Conservation (phyloP, 2,113 vertebrate genomes). For the Psephotus haematonotus region DNA sequence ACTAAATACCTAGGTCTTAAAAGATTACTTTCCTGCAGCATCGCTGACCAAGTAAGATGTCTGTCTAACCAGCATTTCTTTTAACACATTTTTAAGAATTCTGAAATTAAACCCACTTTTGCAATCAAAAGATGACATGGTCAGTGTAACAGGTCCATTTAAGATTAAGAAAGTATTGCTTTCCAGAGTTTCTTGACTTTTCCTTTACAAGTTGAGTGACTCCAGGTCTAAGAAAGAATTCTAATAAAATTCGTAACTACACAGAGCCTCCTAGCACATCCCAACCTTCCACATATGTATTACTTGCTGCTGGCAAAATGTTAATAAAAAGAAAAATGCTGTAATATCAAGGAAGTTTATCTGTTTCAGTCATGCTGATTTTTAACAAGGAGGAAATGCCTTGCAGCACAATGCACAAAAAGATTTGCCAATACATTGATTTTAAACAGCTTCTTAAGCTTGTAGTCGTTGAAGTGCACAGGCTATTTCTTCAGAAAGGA, state of each 20-base stretch:
- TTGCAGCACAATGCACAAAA: slow-evolving; percentile 9
- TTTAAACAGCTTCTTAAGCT: slow-evolving; percentile 6
- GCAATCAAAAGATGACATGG: slow-evolving; percentile 9
- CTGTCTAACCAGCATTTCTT: background rate
- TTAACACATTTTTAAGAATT: background rate
- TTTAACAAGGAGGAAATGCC: slow-evolving; percentile 26
- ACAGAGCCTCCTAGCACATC: slow-evolving; percentile 19
- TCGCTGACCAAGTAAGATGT: background rate
- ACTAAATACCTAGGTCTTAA: background rate
- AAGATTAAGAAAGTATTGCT: slow-evolving; percentile 38
- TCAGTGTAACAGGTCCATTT: slow-evolving; percentile 4
- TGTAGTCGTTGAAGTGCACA: background rate
- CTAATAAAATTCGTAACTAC: slow-evolving; percentile 27
- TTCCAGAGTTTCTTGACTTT: slow-evolving; percentile 35
- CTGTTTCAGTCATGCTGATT: background rate
- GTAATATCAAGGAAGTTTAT: slow-evolving; percentile 22
- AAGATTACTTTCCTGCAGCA: background rate
- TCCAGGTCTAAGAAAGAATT: slow-evolving; percentile 45
- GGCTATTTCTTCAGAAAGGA: background rate
- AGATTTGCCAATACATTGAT: background rate
- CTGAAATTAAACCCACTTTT: slow-evolving; percentile 7
- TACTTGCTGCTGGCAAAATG: slow-evolving; percentile 44
- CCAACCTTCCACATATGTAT: slow-evolving; percentile 23
- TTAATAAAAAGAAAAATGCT: slow-evolving; percentile 27
- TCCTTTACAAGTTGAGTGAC: slow-evolving; percentile 36